Evolutionary conservation across 2,888 invertebrate genomes (phyloP), one percentile per base, ranked within the genome.

Genomic region (Oscheius sp.): DNA sequence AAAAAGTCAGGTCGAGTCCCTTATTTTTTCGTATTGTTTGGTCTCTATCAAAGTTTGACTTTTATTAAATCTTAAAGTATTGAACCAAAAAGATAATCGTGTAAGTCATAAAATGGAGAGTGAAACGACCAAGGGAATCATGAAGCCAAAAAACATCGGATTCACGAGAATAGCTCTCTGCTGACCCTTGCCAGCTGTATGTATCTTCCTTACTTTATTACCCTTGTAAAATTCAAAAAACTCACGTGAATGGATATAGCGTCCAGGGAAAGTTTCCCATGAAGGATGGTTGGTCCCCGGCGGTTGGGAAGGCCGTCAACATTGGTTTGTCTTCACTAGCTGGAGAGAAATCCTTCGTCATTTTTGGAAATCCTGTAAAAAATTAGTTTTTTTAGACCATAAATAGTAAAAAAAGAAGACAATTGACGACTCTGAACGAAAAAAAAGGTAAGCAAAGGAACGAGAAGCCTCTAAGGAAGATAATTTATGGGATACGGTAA

Each of bases 401-500:
- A 41, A 41, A 41, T 12, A 17, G 20, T 41, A 17, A 6, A 41
- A 41, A 41, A 20, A 41, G 41, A 3, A 12, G 41, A 12, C 14
- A 41, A 41, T 14, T 9, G 14, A 9, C 14, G 36, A 14, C 8
- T 36, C 8, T 9, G 36, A 36, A 14, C 36, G 36, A 14, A 36
- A 14, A 36, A 14, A 59, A 41, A 33, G 54, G 30, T 44, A 44
- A 44, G 59, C 17, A 24, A 28, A 14, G 24, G 24, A 59, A 28
- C 6, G 33, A 54, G 54, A n/a, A 12, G 20, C 26, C 59, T 20
- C 4, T 24, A 9, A 3, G 26, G 38, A 2, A 44, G 59, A 59
- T 59, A 59, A 59, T 44, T 59, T 44, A 59, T 44, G 41, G 57
- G 12, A n/a, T 59, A 59, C 59, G 26, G 59, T 59, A 59, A 2